Percentiles rank a stretch among this genome's conserved stretches.
phyloP scores from a whole-genome alignment of 37 sponge, comb jelly and placozoan genomes.

The Chondrilla cf. caribensis region DNA sequence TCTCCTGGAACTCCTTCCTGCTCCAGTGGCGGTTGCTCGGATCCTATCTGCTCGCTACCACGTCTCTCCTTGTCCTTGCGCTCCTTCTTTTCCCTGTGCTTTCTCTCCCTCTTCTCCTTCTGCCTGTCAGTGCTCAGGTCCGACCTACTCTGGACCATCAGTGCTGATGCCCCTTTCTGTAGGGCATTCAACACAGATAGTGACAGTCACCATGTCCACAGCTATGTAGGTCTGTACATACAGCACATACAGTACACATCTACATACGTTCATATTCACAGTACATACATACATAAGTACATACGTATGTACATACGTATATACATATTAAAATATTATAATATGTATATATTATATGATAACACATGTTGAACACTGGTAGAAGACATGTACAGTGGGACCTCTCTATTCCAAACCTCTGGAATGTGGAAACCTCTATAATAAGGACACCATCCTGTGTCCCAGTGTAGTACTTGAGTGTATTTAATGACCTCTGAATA shows the following conservation, averaged over 20 bases:
- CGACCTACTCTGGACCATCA: background rate
- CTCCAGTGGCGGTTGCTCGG: background rate
- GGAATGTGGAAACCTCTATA: too few relatives aligned
- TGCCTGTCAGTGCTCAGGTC: background rate
- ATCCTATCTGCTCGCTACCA: conserved; percentile 27
- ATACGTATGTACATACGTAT: conserved; percentile 3
- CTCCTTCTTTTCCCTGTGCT: conserved; percentile 25
- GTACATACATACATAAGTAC: too few relatives aligned
- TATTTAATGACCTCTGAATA: too few relatives aligned
- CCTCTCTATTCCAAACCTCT: too few relatives aligned
- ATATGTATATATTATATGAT: background rate
- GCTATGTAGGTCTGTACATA: too few relatives aligned
- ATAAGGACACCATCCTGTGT: too few relatives aligned
- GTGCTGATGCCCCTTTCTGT: too few relatives aligned
- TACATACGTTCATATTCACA: too few relatives aligned
- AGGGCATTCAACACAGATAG: too few relatives aligned
- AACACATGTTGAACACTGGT: background rate
- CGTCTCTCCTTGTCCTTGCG: conserved; percentile 22
- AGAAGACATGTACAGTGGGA: background rate
- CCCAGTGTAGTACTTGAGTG: too few relatives aligned
- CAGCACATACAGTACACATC: background rate
- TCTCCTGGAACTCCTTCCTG: conserved; percentile 6
- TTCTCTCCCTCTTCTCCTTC: conserved; percentile 22
- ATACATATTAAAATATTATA: background rate
- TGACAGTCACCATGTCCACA: too few relatives aligned